Percentiles rank a stretch among this genome's conserved stretches.
phyloP scores from a whole-genome alignment of 2,113 vertebrate genomes.

The Leptodactylus fuscus region DNA sequence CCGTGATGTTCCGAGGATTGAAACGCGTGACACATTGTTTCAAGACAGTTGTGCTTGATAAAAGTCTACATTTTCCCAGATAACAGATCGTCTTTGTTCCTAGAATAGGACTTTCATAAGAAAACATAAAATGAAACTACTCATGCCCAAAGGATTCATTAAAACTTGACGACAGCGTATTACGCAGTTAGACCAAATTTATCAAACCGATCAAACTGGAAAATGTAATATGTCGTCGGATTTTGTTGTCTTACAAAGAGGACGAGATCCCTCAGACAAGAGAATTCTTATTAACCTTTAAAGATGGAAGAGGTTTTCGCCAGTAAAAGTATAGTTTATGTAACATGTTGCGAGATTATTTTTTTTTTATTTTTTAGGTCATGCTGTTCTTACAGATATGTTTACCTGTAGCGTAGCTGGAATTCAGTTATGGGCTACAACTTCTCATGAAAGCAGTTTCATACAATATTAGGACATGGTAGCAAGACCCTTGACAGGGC shows the following conservation, averaged over 20 bases:
- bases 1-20: conserved; percentile 8
- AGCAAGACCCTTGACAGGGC: too few relatives aligned
- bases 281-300: conserved; percentile 49
- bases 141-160: conserved; percentile 51
- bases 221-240: conserved; percentile 41
- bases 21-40: conserved; percentile 29
- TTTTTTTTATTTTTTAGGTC: neutral
- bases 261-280: conserved; percentile 29
- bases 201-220: conserved; percentile 43
- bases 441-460: too few relatives aligned
- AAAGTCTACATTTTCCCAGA: conserved; percentile 48
- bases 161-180: conserved; percentile 35
- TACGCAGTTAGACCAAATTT: conserved; percentile 38
- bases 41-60: conserved; percentile 49
- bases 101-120: conserved; percentile 54
- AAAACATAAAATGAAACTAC: conserved; percentile 48
- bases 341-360: neutral
- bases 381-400: too few relatives aligned
- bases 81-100: conserved; percentile 55
- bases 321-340: neutral
- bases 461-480: too few relatives aligned
- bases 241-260: conserved; percentile 18
- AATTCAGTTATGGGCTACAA: too few relatives aligned
- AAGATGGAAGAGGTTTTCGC: neutral
- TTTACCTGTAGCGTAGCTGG: too few relatives aligned